Evolutionary conservation across 2,113 vertebrate species (phyloP), one percentile per base, ranked within the genome.

Genomic region (Tiliqua scincoides): DNA sequence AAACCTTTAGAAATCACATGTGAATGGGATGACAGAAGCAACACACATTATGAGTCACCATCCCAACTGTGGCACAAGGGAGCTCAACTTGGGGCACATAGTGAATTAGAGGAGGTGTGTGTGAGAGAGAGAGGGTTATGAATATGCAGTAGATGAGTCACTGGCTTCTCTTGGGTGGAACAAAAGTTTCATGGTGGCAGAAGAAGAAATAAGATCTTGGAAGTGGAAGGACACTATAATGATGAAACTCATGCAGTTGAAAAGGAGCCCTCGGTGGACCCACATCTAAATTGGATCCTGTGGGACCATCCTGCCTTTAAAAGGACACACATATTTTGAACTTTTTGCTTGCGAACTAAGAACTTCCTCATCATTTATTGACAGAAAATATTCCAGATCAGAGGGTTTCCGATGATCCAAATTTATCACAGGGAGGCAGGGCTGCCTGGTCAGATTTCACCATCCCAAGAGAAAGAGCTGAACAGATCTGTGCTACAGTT

Each of bases 361-460:
- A 91, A 84, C 74, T 85, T 84, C 86, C 85, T n/a, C n/a, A n/a
- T 52, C 37, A 91, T 92, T 87, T 89, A 89, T 68, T 71, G 62
- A 61, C 90, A 57, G 43, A 82, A 48, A 85, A 91, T 67, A 84
- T 89, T 90, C 86, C 30, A 48, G 1, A 4, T 85, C 86, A 85
- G 86, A 21, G 1, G 32, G 62, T 20, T 61, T 84, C 76, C 85
- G 54, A 14, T 18, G 67, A 88, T 89, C 48, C 91, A 72, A 59
- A 57, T 85, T 83, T 89, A 81, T 83, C 70, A 21, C 2, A 1
- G 70, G 63, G 37, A 87, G 89, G 52, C 43, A 59, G n/a, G 72
- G n/a, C 48, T 71, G 75, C 59, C 83, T 86, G 43, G 84, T 76
- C 86, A 87, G 43, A 83, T 32, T 0, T 17, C 91, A 88, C 85